Conservation (phyloP, 2,888 invertebrate species). For the Cheilosia grossa region DNA sequence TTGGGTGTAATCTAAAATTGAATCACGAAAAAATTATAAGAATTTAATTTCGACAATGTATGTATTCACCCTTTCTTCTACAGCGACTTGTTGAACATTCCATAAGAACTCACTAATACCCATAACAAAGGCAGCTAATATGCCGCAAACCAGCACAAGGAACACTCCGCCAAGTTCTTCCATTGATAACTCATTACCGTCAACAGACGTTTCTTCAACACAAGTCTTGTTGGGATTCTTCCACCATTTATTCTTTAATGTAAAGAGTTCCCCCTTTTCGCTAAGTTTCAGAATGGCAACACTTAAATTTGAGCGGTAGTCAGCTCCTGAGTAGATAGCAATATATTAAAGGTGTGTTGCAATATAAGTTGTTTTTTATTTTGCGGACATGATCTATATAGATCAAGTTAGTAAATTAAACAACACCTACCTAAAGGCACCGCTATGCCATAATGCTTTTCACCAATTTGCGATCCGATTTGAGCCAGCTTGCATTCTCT, state of each 20-base stretch:
- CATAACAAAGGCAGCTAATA: constrained; percentile 88
- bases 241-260: constrained; percentile 97
- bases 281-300: constrained; percentile 95
- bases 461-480: constrained; percentile 92
- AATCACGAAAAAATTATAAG: not conserved
- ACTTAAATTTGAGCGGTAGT: constrained; percentile 91
- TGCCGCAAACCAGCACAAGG: constrained; percentile 91
- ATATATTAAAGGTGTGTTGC: too few species aligned
- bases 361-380: not conserved
- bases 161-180: constrained; percentile 95
- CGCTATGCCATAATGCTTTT: constrained; percentile 97
- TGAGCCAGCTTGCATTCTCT: constrained; percentile 91
- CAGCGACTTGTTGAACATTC: constrained; percentile 91
- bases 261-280: constrained; percentile 92
- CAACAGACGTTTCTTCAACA: constrained; percentile 75
- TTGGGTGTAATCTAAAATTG: constrained; percentile 85
- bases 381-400: too few species aligned
- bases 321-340: constrained; percentile 85
- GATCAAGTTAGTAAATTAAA: not conserved
- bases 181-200: constrained; percentile 82
- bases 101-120: constrained; percentile 93
- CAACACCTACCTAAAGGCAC: constrained; percentile 91
- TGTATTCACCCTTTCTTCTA: constrained; percentile 87
- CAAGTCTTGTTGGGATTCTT: constrained; percentile 85
- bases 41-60: not conserved